A percentile compares a stretch with the other conserved stretches of the same genome.
phyloP scores from a whole-genome alignment of 2,888 invertebrate genomes.

The Phrixothrix hirtus region DNA sequence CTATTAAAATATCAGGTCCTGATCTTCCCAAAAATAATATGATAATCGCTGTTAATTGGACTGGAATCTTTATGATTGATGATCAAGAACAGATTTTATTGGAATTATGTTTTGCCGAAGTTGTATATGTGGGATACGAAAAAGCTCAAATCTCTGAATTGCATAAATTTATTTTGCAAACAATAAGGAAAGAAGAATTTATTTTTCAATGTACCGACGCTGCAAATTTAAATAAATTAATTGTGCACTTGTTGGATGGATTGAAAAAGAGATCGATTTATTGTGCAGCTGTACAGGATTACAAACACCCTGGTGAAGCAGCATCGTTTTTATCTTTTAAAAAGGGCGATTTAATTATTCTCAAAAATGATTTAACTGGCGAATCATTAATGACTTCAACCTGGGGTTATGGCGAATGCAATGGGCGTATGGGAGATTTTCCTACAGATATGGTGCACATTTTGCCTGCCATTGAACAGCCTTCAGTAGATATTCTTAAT shows the following conservation, averaged over 20 bases:
- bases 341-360: constrained; percentile 78
- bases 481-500: constrained; percentile 69
- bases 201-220: constrained; percentile 88
- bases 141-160: constrained; percentile 59
- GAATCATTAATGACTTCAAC: constrained; percentile 72
- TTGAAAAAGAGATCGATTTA: constrained; percentile 83
- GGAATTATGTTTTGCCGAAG: constrained; percentile 85
- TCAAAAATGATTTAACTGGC: constrained; percentile 76
- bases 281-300: constrained; percentile 73
- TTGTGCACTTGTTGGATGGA: constrained; percentile 79
- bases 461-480: constrained; percentile 78
- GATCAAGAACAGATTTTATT: constrained; percentile 88
- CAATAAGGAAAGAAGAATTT: constrained; percentile 87
- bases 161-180: constrained; percentile 75
- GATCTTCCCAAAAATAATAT: constrained; percentile 71
- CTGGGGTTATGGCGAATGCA: constrained; percentile 74
- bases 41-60: constrained; percentile 93
- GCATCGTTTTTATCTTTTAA: constrained; percentile 64
- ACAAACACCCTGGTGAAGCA: constrained; percentile 61
- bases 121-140: constrained; percentile 72
- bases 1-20: constrained; percentile 72
- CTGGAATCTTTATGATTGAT: constrained; percentile 89
- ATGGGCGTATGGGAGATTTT: constrained; percentile 78
- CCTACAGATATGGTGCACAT: constrained; percentile 86
- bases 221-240: constrained; percentile 79